Conservation (phyloP, 2,888 invertebrate species). For the Bombyx huttoni region DNA sequence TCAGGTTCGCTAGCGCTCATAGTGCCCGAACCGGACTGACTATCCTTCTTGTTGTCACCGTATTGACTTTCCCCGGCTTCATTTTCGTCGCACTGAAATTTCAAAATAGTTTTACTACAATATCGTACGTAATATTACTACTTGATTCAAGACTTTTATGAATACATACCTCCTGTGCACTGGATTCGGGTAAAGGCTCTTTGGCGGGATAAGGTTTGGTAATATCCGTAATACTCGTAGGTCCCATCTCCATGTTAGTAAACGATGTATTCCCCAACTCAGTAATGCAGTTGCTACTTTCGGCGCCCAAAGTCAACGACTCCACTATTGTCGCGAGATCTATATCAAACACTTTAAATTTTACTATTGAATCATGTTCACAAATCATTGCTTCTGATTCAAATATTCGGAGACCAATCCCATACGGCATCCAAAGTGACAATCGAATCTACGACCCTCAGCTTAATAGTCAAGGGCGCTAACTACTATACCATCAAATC, state of each 20-base stretch:
- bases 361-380: background rate
- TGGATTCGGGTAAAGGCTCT: conserved; percentile 52
- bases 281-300: conserved; percentile 71
- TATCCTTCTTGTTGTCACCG: conserved; percentile 56
- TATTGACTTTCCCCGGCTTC: conserved; percentile 52
- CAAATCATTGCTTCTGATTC: background rate
- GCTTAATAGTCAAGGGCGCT: too few species aligned
- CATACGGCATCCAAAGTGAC: too few species aligned
- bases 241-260: conserved; percentile 71
- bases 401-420: background rate
- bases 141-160: background rate
- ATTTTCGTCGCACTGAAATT: conserved; percentile 51
- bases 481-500: too few species aligned
- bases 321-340: conserved; percentile 92
- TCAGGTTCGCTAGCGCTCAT: conserved; percentile 99
- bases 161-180: conserved; percentile 40
- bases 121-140: background rate
- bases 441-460: too few species aligned
- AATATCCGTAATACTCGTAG: conserved; percentile 65
- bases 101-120: conserved; percentile 1
- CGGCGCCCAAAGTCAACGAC: conserved; percentile 79
- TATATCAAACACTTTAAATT: conserved; percentile 19
- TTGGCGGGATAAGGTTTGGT: conserved; percentile 68
- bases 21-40: conserved; percentile 74
- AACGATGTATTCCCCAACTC: conserved; percentile 55